Conservation (phyloP, 2,113 vertebrate species). For the Carlito syrichta region DNA sequence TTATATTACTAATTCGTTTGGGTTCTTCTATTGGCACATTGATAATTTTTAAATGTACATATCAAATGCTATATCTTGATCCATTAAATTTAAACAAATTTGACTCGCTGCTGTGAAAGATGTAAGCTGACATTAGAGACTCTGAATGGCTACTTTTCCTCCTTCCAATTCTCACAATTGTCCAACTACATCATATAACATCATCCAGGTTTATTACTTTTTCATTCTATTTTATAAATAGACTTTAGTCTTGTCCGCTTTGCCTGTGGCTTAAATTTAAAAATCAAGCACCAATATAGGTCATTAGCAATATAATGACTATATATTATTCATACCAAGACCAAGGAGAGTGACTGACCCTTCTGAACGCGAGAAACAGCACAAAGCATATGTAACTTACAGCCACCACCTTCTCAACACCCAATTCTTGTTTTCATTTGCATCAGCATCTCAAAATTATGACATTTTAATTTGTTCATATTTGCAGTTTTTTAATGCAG, state of each 20-base stretch:
- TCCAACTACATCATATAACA: background rate
- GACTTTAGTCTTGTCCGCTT: background rate
- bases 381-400: background rate
- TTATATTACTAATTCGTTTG: background rate
- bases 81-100: background rate
- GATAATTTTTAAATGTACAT: background rate
- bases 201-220: background rate
- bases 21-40: background rate
- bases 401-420: background rate
- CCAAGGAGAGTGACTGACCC: background rate
- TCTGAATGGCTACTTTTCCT: background rate
- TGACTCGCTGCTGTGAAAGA: background rate
- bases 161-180: background rate
- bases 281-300: background rate
- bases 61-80: background rate
- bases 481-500: background rate
- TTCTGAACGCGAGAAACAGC: background rate
- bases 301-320: background rate
- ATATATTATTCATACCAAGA: background rate
- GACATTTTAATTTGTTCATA: background rate
- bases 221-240: slow-evolving; percentile 14
- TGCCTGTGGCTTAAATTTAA: background rate
- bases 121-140: background rate
- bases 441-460: background rate
- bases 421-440: background rate